Evolutionary conservation across 2,113 vertebrate genomes (phyloP).

Genomic region (Megaceryle torquata): DNA sequence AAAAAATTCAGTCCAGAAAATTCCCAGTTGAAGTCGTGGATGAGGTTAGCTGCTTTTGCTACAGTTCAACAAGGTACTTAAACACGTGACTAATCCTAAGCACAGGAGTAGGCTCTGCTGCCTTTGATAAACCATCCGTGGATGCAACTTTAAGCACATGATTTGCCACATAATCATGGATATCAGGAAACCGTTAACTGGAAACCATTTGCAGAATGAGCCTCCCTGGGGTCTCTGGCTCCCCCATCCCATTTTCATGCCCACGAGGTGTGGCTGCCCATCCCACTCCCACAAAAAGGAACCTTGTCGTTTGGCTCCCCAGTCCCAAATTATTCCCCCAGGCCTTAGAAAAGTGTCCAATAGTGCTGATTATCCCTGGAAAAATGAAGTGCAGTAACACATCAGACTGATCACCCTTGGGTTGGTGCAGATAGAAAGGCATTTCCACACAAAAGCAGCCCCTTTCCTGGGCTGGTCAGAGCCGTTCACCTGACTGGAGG

Average conservation of each 20-base stretch:
- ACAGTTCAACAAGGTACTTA: neutral
- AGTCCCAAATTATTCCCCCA: neutral
- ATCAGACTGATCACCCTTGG: neutral
- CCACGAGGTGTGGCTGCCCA: accelerated
- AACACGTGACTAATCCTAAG: neutral
- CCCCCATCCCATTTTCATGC: neutral
- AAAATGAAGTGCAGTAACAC: neutral
- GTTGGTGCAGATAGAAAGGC: neutral
- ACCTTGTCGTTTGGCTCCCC: neutral
- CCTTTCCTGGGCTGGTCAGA: neutral
- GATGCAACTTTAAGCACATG: neutral
- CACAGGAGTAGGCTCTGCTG: neutral
- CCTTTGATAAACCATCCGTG: neutral
- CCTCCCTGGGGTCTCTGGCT: neutral
- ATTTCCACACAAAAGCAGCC: neutral
- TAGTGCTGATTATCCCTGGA: neutral
- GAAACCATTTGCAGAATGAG: neutral
- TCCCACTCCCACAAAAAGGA: neutral
- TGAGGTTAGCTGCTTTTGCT: neutral
- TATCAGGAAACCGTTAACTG: neutral
- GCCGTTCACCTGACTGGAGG: accelerated
- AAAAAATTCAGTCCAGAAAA: neutral
- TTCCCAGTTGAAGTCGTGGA: neutral
- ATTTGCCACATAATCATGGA: neutral
- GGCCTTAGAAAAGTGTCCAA: neutral